phyloP scores from a whole-genome alignment of 2,797 vertebrate species.

The Catamblyrhynchus diadema region DNA sequence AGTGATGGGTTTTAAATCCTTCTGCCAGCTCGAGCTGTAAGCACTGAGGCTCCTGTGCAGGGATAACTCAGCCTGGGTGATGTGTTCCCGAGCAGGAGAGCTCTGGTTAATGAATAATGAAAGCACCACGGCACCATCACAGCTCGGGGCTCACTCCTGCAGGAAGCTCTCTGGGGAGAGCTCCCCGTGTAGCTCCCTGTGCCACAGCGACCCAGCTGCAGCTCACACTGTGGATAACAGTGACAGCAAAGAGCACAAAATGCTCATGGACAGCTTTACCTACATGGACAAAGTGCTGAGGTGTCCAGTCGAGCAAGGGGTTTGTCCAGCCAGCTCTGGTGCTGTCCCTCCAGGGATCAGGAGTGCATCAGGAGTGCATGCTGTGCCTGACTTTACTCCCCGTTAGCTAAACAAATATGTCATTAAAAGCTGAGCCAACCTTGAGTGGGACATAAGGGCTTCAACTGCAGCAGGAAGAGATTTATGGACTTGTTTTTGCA shows the following conservation, averaged over 20 bases:
- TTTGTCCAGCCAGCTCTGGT: fast-evolving
- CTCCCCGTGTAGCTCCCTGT: not conserved
- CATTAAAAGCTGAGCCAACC: conserved; percentile 2
- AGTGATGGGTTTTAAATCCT: conserved; percentile 44
- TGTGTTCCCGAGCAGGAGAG: not conserved
- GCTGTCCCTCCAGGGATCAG: not conserved
- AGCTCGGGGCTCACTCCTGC: not conserved
- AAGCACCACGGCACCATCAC: not conserved
- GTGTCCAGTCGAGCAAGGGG: fast-evolving
- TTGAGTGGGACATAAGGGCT: not conserved
- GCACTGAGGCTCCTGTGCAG: not conserved
- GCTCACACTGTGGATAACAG: fast-evolving
- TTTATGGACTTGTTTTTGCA: conserved; percentile 34
- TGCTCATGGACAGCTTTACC: not conserved
- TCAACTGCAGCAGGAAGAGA: not conserved
- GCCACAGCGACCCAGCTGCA: not conserved
- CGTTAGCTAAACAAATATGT: not conserved
- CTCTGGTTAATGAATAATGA: not conserved
- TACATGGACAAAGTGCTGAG: not conserved
- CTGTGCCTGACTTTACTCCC: not conserved
- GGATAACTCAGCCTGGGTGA: conserved; percentile 13
- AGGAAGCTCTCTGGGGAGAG: not conserved
- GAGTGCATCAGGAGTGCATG: not conserved
- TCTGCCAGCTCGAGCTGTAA: conserved; percentile 25
- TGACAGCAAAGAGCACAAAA: not conserved